Base-by-base conservation (phyloP, 2,797 vertebrate species). In the Smutsia gigantea region DNA sequence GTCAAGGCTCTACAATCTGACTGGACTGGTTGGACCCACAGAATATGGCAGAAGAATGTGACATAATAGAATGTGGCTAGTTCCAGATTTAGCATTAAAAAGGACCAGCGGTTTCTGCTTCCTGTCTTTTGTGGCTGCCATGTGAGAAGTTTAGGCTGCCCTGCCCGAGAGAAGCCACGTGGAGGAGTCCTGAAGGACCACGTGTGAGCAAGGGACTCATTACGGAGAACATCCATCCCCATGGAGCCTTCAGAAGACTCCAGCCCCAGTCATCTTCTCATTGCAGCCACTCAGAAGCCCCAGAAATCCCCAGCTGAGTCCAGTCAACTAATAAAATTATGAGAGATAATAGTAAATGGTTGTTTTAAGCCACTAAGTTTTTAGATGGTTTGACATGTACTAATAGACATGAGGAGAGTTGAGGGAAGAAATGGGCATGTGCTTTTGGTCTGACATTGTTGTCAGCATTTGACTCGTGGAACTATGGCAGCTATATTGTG, bases 401-500 rank as follows among this genome's bases (percentile, higher is more conserved):
- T 66, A 68, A n/a, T 13, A 87, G 46, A 63, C 37, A 39, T 39
- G 37, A 39, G 37, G 37, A 85, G 34, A 55, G 11, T 79, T 46
- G 25, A n/a, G 37, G 53, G 42, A 87, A 31, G 18, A 88, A 71
- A 72, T 34, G n/a, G 78, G 37, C 85, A 39, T 87, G 17, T 10
- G 42, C 84, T 95, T 91, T 55, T 27, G 66, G 74, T 27, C 39
- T 88, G 46, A 66, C 23, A 10, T 23, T 66, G 23, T 75, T 78
- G 59, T 83, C 46, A 69, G 42, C 4, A 79, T 74, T 61, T 88
- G 83, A 93, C 87, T 90, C 87, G 63, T 59, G 88, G 37, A 84
- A 69, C 14, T 17, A 90, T 49, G 37, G 71, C 29, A 75, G 31
- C 51, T 93, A 27, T 29, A 46, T 82, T n/a, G 21, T 82, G 51